Percentiles rank a stretch among this genome's conserved stretches.
Evolutionary conservation across 2,113 vertebrate species (phyloP).

Genomic region (Corythoichthys intestinalis): DNA sequence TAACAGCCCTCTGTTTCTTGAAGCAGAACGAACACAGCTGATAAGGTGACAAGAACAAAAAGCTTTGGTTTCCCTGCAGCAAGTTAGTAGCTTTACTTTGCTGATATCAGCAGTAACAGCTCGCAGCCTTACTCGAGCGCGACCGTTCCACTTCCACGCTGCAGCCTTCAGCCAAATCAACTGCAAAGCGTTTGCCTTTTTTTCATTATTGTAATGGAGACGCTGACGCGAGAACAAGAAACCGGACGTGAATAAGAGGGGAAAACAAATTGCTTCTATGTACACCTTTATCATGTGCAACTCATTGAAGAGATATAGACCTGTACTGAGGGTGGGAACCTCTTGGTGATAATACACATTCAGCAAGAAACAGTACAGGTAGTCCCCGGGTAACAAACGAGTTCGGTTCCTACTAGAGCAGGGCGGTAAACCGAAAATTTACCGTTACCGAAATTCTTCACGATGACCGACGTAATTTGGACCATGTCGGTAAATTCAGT

Average conservation of each 20-base stretch:
- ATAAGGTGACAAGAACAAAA: neutral
- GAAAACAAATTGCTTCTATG: neutral
- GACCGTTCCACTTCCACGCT: slow-evolving; percentile 59
- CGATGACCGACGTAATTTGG: too few relatives aligned
- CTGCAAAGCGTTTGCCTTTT: slow-evolving; percentile 10
- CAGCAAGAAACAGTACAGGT: too few relatives aligned
- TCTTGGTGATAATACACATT: too few relatives aligned
- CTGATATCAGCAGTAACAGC: slow-evolving; percentile 56
- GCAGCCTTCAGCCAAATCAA: slow-evolving; percentile 38
- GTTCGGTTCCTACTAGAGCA: too few relatives aligned
- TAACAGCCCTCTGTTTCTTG: neutral
- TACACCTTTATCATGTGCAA: neutral
- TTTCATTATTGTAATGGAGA: slow-evolving; percentile 9
- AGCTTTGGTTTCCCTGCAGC: slow-evolving; percentile 23
- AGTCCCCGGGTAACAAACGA: too few relatives aligned
- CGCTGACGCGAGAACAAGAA: neutral
- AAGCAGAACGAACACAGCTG: neutral
- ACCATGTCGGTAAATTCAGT: too few relatives aligned
- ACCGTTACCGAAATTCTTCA: too few relatives aligned
- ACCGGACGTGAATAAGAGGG: neutral
- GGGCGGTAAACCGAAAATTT: too few relatives aligned
- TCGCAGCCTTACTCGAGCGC: slow-evolving; percentile 47
- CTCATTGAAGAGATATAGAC: neutral
- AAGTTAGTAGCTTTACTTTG: slow-evolving; percentile 27
- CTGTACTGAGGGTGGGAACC: too few relatives aligned